phyloP scores from a whole-genome alignment of 2,113 vertebrate genomes.

The Silurus meridionalis region DNA sequence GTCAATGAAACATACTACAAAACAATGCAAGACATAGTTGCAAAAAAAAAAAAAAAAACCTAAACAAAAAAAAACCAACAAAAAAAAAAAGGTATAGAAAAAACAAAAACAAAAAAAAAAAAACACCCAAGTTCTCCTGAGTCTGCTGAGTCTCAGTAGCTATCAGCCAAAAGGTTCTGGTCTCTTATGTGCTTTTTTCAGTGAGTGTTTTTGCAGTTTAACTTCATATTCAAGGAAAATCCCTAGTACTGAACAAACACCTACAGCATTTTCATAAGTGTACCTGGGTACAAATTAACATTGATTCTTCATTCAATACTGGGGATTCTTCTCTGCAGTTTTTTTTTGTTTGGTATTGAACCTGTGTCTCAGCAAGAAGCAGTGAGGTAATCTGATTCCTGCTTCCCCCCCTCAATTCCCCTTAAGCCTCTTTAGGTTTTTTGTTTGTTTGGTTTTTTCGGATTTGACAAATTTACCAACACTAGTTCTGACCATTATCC shows the following conservation, averaged over 20 bases:
- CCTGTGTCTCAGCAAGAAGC: slow-evolving; percentile 35
- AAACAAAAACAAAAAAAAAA: slow-evolving; percentile 45
- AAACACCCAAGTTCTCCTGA: slow-evolving; percentile 61
- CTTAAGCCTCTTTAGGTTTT: not conserved
- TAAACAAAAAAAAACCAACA: slow-evolving; percentile 47
- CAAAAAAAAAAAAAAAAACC: slow-evolving; percentile 33
- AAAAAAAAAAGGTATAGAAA: slow-evolving; percentile 45
- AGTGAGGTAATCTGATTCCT: slow-evolving; percentile 23
- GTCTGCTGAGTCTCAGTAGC: slow-evolving; percentile 74
- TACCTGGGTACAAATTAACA: slow-evolving; percentile 11
- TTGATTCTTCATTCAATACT: slow-evolving; percentile 11
- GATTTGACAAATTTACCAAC: slow-evolving; percentile 31
- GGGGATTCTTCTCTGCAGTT: slow-evolving; percentile 39
- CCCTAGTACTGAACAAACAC: slow-evolving; percentile 17
- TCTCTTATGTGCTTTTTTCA: slow-evolving; percentile 80
- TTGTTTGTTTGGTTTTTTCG: not conserved
- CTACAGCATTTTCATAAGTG: slow-evolving; percentile 23
- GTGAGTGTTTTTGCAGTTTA: slow-evolving; percentile 72
- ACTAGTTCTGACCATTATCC: slow-evolving; percentile 29
- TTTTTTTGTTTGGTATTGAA: slow-evolving; percentile 49
- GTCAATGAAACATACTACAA: slow-evolving; percentile 56
- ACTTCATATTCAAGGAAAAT: slow-evolving; percentile 23
- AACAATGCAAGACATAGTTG: slow-evolving; percentile 43
- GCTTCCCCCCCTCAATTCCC: not conserved
- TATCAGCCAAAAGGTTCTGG: slow-evolving; percentile 77